phyloP scores from a whole-genome alignment of 1,140 invertebrate genomes.

The Lasaia peninsularis region DNA sequence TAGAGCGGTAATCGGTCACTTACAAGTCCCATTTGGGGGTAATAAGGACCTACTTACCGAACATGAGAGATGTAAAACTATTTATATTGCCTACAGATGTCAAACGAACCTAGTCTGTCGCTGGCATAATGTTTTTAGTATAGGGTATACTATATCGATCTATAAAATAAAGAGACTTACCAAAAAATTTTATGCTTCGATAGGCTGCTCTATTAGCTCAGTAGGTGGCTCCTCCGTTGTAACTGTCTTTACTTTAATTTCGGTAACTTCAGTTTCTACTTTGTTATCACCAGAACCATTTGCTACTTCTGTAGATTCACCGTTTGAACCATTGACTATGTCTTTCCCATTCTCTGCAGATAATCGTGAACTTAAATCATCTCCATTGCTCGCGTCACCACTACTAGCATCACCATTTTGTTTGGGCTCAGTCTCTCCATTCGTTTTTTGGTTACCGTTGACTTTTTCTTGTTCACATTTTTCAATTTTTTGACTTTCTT shows the following conservation, averaged over 20 bases:
- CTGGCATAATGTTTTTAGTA: too few relatives aligned
- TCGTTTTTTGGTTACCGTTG: constrained; percentile 49
- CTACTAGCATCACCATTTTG: constrained; percentile 57
- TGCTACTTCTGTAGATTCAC: constrained; percentile 36
- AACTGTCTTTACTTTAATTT: constrained; percentile 64
- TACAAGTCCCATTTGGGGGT: too few relatives aligned
- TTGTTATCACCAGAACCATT: constrained; percentile 43
- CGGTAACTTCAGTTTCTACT: constrained; percentile 40
- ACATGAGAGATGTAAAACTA: too few relatives aligned
- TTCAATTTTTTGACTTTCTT: constrained; percentile 10
- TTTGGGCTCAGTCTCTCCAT: constrained; percentile 43
- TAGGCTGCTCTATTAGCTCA: constrained; percentile 65
- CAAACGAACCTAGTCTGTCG: too few relatives aligned
- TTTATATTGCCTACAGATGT: too few relatives aligned
- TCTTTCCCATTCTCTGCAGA: constrained; percentile 57
- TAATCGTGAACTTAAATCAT: constrained; percentile 54
- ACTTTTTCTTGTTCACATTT: constrained; percentile 36
- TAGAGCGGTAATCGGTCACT: too few relatives aligned
- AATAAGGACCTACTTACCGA: too few relatives aligned
- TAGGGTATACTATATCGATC: neutral
- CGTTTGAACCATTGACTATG: constrained; percentile 50
- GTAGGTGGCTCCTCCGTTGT: constrained; percentile 48
- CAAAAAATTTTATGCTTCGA: constrained; percentile 65
- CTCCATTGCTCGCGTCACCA: constrained; percentile 47
- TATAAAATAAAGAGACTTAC: constrained; percentile 37